phyloP scores from a whole-genome alignment of 2,113 vertebrate genomes.

The Eurystomus gularis region DNA sequence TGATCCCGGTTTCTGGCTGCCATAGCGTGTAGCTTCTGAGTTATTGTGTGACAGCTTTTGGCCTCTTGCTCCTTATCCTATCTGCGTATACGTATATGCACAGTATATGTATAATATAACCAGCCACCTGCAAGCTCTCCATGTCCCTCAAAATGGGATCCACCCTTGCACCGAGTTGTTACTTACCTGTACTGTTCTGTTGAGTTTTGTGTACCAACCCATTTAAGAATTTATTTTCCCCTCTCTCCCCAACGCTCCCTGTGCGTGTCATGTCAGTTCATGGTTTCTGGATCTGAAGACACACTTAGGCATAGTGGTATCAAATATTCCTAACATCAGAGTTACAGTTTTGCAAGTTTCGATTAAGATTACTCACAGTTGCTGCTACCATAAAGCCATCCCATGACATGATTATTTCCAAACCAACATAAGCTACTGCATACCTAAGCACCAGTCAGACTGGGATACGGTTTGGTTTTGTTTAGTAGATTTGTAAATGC shows the following conservation, averaged over 20 bases:
- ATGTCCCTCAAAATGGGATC: background rate
- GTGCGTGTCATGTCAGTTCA: background rate
- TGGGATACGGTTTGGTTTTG: background rate
- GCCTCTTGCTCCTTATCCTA: slow-evolving; percentile 55
- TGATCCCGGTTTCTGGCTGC: slow-evolving; percentile 43
- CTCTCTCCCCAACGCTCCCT: background rate
- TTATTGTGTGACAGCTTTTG: slow-evolving; percentile 63
- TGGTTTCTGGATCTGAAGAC: background rate
- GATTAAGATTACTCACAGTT: background rate
- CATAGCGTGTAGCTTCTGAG: background rate
- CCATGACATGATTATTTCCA: background rate
- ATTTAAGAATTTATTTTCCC: background rate
- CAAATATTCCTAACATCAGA: background rate
- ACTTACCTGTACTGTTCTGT: background rate
- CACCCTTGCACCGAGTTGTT: background rate
- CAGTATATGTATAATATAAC: slow-evolving; percentile 1
- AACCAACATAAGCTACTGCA: background rate
- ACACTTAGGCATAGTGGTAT: background rate
- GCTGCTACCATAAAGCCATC: background rate
- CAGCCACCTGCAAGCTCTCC: slow-evolving; percentile 17
- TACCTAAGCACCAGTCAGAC: background rate
- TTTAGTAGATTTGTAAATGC: background rate
- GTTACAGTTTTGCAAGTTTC: background rate
- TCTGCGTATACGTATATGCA: slow-evolving; percentile 45
- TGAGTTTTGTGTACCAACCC: slow-evolving; percentile 13